A percentile compares a stretch with the other conserved stretches of the same genome.
These are phyloP conservation scores for Pygmarrhopalites habei DNA, from an alignment of 1,140 invertebrate genomes.

Conservation along the genomic window DNA sequence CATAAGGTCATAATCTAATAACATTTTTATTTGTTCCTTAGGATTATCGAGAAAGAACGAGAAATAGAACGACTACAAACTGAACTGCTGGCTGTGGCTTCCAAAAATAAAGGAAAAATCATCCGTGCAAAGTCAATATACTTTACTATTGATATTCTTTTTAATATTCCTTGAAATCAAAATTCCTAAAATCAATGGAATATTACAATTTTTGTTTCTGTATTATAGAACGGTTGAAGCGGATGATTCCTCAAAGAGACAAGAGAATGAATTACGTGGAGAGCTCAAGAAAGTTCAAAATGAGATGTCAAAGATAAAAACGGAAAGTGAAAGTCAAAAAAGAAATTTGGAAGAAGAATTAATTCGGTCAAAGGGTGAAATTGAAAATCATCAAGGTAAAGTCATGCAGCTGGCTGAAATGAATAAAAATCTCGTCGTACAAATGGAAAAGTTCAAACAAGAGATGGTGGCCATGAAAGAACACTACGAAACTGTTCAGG, in stretches of 20 bases:
- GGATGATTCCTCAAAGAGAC: slow-evolving; percentile 47
- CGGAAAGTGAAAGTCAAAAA: slow-evolving; percentile 36
- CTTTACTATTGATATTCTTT: too few species aligned
- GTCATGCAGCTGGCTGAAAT: slow-evolving; percentile 26
- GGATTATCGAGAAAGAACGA: slow-evolving; percentile 72
- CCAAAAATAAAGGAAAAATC: slow-evolving; percentile 54
- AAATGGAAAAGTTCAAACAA: slow-evolving; percentile 52
- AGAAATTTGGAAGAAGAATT: slow-evolving; percentile 35
- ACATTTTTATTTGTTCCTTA: too few species aligned
- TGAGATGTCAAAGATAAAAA: slow-evolving; percentile 34
- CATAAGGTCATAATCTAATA: too few species aligned
- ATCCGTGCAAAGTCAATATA: slow-evolving; percentile 20
- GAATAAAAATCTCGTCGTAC: slow-evolving; percentile 34
- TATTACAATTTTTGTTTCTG: background rate
- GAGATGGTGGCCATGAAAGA: slow-evolving; percentile 50
- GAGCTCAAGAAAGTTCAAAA: slow-evolving; percentile 49
- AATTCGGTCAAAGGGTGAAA: slow-evolving; percentile 46
- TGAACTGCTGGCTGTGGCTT: slow-evolving; percentile 55
- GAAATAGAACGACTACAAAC: slow-evolving; percentile 66
- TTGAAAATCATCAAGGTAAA: slow-evolving; percentile 41
- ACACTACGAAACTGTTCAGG: slow-evolving; percentile 54
- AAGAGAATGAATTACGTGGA: slow-evolving; percentile 48
- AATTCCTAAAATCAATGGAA: background rate
- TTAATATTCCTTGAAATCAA: too few species aligned
- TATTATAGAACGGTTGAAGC: slow-evolving; percentile 52